Evolutionary conservation across 2,113 vertebrate species (phyloP).

Genomic region (Fulmarus glacialis): DNA sequence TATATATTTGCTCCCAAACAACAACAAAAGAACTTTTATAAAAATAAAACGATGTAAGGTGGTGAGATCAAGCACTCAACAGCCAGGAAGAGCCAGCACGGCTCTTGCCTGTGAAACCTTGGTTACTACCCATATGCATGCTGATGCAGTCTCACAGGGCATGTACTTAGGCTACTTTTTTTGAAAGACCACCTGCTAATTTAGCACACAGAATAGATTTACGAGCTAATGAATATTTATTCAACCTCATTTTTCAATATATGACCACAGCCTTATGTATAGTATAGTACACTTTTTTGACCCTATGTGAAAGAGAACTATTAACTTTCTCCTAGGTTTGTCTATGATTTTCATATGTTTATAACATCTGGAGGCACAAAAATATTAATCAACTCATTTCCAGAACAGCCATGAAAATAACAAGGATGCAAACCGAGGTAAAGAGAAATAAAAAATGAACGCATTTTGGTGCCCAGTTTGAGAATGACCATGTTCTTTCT

Average conservation of each 20-base stretch:
- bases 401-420: neutral
- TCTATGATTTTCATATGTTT: neutral
- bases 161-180: neutral
- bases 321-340: neutral
- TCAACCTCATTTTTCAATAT: neutral
- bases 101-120: neutral
- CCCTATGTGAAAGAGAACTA: neutral
- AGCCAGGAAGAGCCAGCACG: neutral
- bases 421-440: neutral
- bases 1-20: neutral
- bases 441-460: neutral
- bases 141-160: neutral
- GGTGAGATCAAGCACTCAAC: neutral
- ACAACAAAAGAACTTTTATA: neutral
- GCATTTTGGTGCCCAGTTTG: neutral
- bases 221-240: neutral
- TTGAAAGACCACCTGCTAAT: neutral
- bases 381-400: neutral
- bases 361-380: neutral
- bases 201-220: neutral
- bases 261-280: neutral
- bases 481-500: neutral
- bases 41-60: rapidly evolving
- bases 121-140: neutral
- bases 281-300: neutral